A percentile compares a stretch with the other conserved stretches of the same genome.
phyloP scores from a whole-genome alignment of 2,888 invertebrate species.

The Lumbricus terrestris region DNA sequence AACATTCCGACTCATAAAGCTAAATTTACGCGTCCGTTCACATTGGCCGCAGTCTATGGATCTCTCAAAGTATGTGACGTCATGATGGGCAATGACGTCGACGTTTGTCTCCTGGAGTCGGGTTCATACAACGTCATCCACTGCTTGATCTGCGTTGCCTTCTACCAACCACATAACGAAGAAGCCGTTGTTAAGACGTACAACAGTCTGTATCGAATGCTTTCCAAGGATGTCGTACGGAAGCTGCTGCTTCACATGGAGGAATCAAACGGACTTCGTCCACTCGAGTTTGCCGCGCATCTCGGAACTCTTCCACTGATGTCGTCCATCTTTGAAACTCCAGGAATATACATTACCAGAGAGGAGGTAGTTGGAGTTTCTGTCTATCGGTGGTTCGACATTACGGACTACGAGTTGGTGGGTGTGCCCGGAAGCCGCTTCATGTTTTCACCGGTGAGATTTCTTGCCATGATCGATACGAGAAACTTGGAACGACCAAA shows the following conservation, averaged over 20 bases:
- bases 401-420: background rate
- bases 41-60: background rate
- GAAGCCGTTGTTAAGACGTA: background rate
- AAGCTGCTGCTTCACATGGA: background rate
- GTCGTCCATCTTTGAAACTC: background rate
- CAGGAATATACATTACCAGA: background rate
- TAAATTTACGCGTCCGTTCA: background rate
- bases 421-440: too few relatives aligned
- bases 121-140: slow-evolving; percentile 4
- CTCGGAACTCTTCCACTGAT: background rate
- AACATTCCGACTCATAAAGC: too few relatives aligned
- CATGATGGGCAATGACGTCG: background rate
- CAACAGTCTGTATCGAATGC: background rate
- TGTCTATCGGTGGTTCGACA: slow-evolving; percentile 13
- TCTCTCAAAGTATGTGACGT: background rate
- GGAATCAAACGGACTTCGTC: background rate
- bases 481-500: background rate
- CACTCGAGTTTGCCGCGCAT: slow-evolving; percentile 10
- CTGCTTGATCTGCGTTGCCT: slow-evolving; percentile 4
- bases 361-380: background rate
- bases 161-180: background rate
- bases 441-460: too few relatives aligned
- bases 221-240: background rate
- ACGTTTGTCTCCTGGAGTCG: background rate
- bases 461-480: too few relatives aligned